These are phyloP conservation scores for Percopsis omiscomaycus DNA, from an alignment of 2,797 vertebrate species.

Conservation along the genomic window DNA sequence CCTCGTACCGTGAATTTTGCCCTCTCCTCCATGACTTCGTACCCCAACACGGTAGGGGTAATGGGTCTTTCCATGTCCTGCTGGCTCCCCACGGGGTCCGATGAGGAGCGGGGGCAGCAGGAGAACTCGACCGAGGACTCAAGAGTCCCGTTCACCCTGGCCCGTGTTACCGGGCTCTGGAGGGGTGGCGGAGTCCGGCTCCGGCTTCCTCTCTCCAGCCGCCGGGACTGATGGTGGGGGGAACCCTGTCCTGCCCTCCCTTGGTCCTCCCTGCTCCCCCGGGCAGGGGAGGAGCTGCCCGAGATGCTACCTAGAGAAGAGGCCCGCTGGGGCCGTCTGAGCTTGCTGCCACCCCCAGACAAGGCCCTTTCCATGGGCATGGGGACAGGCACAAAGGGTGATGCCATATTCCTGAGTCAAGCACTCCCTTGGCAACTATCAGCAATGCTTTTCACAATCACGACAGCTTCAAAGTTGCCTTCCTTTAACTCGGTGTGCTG, in stretches of 20 bases:
- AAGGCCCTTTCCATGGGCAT: constrained; percentile 63
- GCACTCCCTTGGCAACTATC: constrained; percentile 13
- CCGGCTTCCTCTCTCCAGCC: constrained; percentile 35
- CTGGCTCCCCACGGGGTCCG: constrained; percentile 50
- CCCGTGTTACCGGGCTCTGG: constrained; percentile 40
- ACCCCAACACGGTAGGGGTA: constrained; percentile 84
- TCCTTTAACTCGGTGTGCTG: neutral
- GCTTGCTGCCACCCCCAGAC: constrained; percentile 45
- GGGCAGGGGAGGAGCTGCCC: constrained; percentile 26
- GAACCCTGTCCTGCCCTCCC: constrained; percentile 18
- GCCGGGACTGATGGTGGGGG: constrained; percentile 38
- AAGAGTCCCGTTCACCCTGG: constrained; percentile 57
- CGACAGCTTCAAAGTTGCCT: neutral
- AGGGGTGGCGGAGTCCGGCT: constrained; percentile 61
- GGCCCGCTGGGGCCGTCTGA: constrained; percentile 61
- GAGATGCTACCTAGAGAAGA: constrained; percentile 71
- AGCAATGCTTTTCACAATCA: constrained; percentile 5
- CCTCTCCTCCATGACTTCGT: constrained; percentile 98
- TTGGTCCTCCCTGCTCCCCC: neutral
- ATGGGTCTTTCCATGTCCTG: constrained; percentile 61
- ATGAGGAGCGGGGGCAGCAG: constrained; percentile 61
- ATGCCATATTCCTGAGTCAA: constrained; percentile 63
- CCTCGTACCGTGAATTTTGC: constrained; percentile 92
- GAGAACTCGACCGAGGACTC: constrained; percentile 56
- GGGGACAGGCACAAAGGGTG: constrained; percentile 73